Evolutionary conservation across 2,797 vertebrate species (phyloP), one percentile per base, ranked within the genome.

Genomic region (Pogonophryne albipinna): DNA sequence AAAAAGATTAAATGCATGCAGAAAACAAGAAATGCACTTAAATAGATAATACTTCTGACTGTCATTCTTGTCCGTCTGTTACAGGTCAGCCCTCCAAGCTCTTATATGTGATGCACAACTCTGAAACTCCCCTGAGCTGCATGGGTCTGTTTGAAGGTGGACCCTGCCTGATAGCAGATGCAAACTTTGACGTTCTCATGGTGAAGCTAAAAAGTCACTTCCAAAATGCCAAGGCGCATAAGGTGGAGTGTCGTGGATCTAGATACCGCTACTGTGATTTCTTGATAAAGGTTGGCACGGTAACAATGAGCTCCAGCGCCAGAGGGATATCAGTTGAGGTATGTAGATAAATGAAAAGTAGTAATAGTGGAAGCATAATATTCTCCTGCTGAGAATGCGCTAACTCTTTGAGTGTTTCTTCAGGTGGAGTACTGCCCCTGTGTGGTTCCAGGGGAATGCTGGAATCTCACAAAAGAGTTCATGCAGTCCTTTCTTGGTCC

Each of bases 61-160:
- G n/a, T 78, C 7, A 23, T 0, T 61, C 9, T 50, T 59, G 3
- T 4, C 44, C 53, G 1, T 89, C 45, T 69, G 15, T 89, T 12
- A 20, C 94, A 99, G 98, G 97, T 85, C 98, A 99, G 93, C 91
- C 97, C 0, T 92, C 97, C 53, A 99, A 99, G 93, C 95, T 98
- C 79, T 94, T 99, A 86, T 99, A 99, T 0, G 96, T 99, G 89
- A 99, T 99, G 98, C 98, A 99, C 92, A 97, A 97, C 92, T 97
- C 98, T 0, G 98, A 99, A 87, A 96, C 95, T 3, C 97, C 97
- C 0, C 92, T 99, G 89, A 99, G 98, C 94, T 98, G 97, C 89
- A 92, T 98, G 14, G 97, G 96, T 52, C 93, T 99, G 84, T 99
- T 98, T 16, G 97, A 99, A 84, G 97, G 96, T 0, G 97, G 98